phyloP scores from a whole-genome alignment of 2,888 invertebrate species.

The Asteroscopus sphinx region DNA sequence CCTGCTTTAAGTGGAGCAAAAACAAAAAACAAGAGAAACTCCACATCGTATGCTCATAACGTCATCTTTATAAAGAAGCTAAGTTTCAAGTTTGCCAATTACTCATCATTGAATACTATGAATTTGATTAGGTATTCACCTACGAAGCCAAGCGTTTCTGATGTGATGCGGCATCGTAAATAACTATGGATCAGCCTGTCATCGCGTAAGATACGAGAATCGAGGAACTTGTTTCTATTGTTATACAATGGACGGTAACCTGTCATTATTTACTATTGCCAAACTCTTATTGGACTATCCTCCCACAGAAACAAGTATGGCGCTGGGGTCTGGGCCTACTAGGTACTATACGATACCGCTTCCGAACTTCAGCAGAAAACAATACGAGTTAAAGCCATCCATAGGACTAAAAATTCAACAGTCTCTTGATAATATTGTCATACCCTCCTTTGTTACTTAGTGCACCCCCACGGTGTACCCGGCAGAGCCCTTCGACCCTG shows the following conservation, averaged over 20 bases:
- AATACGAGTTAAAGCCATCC: too few species aligned
- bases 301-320: background rate
- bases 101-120: slow-evolving; percentile 37
- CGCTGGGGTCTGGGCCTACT: background rate
- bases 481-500: slow-evolving; percentile 95
- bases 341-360: background rate
- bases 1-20: slow-evolving; percentile 15
- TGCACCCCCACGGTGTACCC: slow-evolving; percentile 97
- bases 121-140: slow-evolving; percentile 15
- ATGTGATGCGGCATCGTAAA: slow-evolving; percentile 2
- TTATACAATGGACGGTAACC: slow-evolving; percentile 7
- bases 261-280: slow-evolving; percentile 3
- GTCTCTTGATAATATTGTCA: too few species aligned
- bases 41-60: slow-evolving; percentile 11
- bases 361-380: too few species aligned
- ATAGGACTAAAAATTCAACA: too few species aligned
- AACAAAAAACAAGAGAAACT: slow-evolving; percentile 3
- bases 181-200: slow-evolving; percentile 19
- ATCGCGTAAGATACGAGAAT: background rate
- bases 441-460: slow-evolving; percentile 75
- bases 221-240: slow-evolving; percentile 5
- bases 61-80: slow-evolving; percentile 31
- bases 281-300: background rate
- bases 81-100: slow-evolving; percentile 22
- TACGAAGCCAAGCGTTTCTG: slow-evolving; percentile 14